These are phyloP conservation scores for Cephalotes varians DNA, from an alignment of 2,888 invertebrate genomes.

Conservation along the genomic window DNA sequence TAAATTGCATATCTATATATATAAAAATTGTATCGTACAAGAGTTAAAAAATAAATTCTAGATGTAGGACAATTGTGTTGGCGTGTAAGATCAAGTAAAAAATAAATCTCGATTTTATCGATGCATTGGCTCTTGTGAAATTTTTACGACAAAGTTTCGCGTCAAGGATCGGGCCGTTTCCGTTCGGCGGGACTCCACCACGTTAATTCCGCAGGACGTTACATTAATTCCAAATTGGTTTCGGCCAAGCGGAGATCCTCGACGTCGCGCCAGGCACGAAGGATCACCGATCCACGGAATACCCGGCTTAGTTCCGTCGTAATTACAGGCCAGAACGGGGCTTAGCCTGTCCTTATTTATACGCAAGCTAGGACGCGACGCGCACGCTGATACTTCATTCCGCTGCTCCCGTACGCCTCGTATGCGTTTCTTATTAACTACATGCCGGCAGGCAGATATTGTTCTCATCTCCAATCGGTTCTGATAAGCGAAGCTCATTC, in stretches of 20 bases:
- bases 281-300: constrained; percentile 82
- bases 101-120: neutral
- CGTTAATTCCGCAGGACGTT: constrained; percentile 77
- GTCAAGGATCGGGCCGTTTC: constrained; percentile 52
- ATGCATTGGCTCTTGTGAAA: neutral
- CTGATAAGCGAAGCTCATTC: constrained; percentile 6
- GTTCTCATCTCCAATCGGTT: constrained; percentile 7
- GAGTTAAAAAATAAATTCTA: constrained; percentile 32
- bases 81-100: neutral
- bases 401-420: constrained; percentile 31
- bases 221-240: constrained; percentile 84
- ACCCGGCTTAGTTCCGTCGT: constrained; percentile 83
- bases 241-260: constrained; percentile 72
- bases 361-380: constrained; percentile 72
- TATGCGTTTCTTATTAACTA: constrained; percentile 46
- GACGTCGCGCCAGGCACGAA: constrained; percentile 71
- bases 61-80: neutral
- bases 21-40: constrained; percentile 14
- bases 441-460: constrained; percentile 20
- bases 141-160: constrained; percentile 24
- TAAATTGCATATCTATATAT: neutral
- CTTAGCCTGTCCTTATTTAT: constrained; percentile 83
- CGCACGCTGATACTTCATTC: constrained; percentile 62
- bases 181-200: constrained; percentile 55
- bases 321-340: constrained; percentile 80